Percentiles rank a stretch among this genome's conserved stretches.
phyloP scores from a whole-genome alignment of 2,888 invertebrate species.

The Tachina lurida region DNA sequence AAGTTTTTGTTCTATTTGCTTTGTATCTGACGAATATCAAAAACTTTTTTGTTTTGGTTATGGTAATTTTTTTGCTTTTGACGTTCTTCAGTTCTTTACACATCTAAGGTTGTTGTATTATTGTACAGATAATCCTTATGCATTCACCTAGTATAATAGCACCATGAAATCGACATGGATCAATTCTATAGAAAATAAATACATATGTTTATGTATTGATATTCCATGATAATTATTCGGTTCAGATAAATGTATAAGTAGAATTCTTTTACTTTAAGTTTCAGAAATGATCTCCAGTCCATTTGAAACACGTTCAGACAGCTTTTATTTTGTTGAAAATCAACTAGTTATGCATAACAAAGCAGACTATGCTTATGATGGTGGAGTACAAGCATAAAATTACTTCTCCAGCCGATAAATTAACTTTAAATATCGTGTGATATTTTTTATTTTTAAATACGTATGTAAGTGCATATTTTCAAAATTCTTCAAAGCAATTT shows the following conservation, averaged over 20 bases:
- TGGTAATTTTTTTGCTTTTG: no score
- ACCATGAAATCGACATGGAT: no score
- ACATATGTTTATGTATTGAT: no score
- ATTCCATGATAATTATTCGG: no score
- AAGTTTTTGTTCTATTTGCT: no score
- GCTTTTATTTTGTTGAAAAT: slow-evolving; percentile 99
- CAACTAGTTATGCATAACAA: slow-evolving; percentile 99
- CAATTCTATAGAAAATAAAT: no score
- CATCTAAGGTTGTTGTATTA: no score
- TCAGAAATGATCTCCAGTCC: slow-evolving; percentile 98
- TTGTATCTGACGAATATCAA: no score
- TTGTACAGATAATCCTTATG: no score
- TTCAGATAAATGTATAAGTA: neutral
- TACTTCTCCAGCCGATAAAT: neutral
- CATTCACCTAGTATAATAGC: no score
- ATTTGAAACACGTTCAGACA: slow-evolving; percentile 98
- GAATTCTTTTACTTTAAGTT: slow-evolving; percentile 86
- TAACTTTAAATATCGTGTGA: neutral
- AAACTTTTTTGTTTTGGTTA: no score
- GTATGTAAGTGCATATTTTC: neutral
- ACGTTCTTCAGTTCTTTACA: no score
- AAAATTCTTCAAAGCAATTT: neutral
- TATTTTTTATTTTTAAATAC: slow-evolving; percentile 8
- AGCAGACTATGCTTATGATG: slow-evolving; percentile 98
- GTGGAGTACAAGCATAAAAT: slow-evolving; percentile 83